These are phyloP conservation scores for Zoanthus sansibaricus DNA, from an alignment of 92 coral and sea anemone genomes.

Conservation along the genomic window DNA sequence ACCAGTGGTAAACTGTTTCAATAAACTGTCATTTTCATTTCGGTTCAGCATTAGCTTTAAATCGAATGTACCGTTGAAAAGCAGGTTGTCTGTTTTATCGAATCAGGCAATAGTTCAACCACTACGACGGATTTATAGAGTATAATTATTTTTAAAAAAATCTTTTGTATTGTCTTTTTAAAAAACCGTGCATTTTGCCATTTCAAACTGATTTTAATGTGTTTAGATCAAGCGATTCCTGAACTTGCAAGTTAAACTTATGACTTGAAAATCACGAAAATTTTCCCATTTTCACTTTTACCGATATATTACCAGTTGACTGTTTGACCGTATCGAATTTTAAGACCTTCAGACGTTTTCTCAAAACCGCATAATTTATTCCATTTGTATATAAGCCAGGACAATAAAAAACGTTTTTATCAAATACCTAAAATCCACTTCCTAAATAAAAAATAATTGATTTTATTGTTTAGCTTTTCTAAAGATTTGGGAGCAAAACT, in stretches of 20 bases:
- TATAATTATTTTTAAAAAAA: not conserved
- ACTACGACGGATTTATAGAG: not conserved
- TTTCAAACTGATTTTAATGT: not conserved
- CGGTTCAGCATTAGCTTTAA: not conserved
- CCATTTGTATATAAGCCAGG: not conserved
- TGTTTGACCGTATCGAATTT: not conserved
- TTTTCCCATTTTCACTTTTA: constrained; percentile 11
- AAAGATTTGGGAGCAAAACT: not conserved
- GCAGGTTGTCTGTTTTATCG: not conserved
- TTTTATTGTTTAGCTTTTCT: not conserved
- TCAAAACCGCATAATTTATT: constrained; percentile 18
- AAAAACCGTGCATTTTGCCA: not conserved
- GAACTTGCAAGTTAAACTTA: not conserved
- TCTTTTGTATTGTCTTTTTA: not conserved
- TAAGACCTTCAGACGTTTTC: not conserved
- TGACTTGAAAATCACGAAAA: not conserved
- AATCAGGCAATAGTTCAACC: not conserved
- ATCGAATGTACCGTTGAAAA: not conserved
- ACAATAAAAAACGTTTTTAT: not conserved
- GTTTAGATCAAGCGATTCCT: not conserved
- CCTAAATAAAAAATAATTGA: not conserved
- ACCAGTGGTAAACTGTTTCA: not conserved
- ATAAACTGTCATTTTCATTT: not conserved
- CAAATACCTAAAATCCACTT: not conserved
- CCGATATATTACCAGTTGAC: not conserved